phyloP scores from a whole-genome alignment of 2,797 vertebrate species.

The Rhinoraja longicauda region DNA sequence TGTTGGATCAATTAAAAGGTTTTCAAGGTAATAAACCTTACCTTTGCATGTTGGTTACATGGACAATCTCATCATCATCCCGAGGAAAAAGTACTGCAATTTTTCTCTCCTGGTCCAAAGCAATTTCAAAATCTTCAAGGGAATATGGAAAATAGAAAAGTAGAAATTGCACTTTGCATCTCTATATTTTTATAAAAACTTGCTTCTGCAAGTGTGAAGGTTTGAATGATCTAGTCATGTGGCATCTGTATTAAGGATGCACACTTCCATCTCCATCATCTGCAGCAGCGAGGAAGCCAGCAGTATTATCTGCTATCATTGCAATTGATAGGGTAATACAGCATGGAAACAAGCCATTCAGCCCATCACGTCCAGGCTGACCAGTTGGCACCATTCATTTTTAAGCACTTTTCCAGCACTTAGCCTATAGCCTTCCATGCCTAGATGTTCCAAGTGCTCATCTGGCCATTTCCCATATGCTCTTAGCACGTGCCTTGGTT shows the following conservation, averaged over 20 bases:
- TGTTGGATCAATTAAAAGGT: background rate
- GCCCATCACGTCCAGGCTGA: too few relatives aligned
- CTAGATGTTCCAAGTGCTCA: too few relatives aligned
- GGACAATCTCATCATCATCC: constrained; percentile 43
- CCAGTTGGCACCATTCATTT: too few relatives aligned
- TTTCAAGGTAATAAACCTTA: constrained; percentile 39
- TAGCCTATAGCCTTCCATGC: too few relatives aligned
- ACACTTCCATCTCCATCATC: background rate
- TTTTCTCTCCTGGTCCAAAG: constrained; percentile 53
- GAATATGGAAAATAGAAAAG: constrained; percentile 40
- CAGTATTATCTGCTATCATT: too few relatives aligned
- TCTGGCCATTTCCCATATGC: too few relatives aligned
- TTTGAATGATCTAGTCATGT: background rate
- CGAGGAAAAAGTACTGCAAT: constrained; percentile 49
- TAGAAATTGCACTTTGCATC: background rate
- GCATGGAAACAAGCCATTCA: too few relatives aligned
- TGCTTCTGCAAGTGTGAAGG: background rate
- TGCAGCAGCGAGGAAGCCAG: too few relatives aligned
- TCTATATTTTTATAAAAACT: background rate
- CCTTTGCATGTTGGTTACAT: constrained; percentile 49
- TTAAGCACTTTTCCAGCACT: too few relatives aligned
- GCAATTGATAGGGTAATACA: too few relatives aligned
- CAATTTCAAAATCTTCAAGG: constrained; percentile 65
- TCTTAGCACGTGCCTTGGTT: background rate
- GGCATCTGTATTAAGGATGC: background rate